Percentiles rank a stretch among this genome's conserved stretches.
Evolutionary conservation across 2,113 vertebrate species (phyloP).

Genomic region (Crotalus horridus): DNA sequence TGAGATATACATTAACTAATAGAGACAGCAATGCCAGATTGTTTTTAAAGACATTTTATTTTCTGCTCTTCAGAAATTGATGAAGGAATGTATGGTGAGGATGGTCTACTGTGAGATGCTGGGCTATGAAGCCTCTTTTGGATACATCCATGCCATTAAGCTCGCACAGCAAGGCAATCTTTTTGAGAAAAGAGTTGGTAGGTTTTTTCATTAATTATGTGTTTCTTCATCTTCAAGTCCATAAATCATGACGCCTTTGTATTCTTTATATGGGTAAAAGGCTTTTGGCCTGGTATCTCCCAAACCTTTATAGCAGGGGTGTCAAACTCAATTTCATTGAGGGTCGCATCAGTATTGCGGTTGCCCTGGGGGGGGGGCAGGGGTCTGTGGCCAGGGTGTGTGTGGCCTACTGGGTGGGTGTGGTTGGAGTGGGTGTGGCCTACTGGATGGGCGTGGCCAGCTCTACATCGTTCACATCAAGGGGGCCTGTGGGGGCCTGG

Average conservation of each 20-base stretch:
- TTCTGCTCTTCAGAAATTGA: constrained; percentile 81
- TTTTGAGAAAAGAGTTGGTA: constrained; percentile 97
- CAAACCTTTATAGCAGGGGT: background rate
- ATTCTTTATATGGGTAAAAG: background rate
- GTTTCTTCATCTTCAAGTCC: background rate
- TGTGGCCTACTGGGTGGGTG: no score
- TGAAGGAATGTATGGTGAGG: constrained; percentile 97
- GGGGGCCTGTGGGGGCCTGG: no score
- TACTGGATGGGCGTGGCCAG: no score
- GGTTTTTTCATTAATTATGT: constrained; percentile 42
- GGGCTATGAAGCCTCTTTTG: constrained; percentile 92
- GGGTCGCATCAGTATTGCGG: no score
- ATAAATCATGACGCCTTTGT: background rate
- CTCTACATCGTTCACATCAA: no score
- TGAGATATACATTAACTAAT: background rate
- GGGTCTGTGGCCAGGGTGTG: no score
- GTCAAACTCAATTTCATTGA: no score
- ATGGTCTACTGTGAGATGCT: constrained; percentile 98
- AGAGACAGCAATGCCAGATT: background rate
- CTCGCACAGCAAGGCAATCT: constrained; percentile 92
- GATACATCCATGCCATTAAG: constrained; percentile 97
- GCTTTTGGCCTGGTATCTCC: background rate
- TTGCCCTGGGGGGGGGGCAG: no score
- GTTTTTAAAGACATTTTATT: background rate
- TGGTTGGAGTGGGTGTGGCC: no score